phyloP scores from a whole-genome alignment of 2,888 invertebrate species.

The Chymomyza fuscimana region DNA sequence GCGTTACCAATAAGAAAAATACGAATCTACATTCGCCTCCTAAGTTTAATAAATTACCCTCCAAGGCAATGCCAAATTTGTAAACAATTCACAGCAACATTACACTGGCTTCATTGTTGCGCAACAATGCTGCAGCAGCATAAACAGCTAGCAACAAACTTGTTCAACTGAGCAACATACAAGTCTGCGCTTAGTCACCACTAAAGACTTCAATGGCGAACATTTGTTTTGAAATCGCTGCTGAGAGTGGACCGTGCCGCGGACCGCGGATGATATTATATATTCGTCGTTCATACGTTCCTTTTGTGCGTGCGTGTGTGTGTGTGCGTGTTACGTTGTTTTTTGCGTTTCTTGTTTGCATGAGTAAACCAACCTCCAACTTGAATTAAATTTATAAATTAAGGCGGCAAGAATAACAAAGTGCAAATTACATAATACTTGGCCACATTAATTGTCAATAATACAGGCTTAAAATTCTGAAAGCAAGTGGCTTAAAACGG shows the following conservation, averaged over 20 bases:
- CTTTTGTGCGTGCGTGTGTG: constrained; percentile 3
- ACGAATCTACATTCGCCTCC: too few relatives aligned
- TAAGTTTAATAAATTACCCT: too few relatives aligned
- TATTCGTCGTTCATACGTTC: not conserved
- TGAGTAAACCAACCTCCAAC: not conserved
- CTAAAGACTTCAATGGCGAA: constrained; percentile 62
- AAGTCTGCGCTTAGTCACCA: constrained; percentile 20
- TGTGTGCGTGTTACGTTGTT: not conserved
- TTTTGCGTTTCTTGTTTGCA: not conserved
- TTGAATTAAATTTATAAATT: not conserved
- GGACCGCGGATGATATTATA: not conserved
- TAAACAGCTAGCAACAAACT: not conserved
- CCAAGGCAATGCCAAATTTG: not conserved
- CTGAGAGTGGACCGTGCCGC: constrained; percentile 37
- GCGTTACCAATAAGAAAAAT: too few relatives aligned
- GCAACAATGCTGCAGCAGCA: constrained; percentile 2
- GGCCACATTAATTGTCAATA: not conserved
- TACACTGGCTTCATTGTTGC: not conserved
- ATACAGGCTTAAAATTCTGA: not conserved
- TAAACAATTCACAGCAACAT: not conserved
- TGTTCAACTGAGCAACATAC: constrained; percentile 31
- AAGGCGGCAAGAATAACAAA: not conserved
- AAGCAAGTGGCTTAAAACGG: not conserved
- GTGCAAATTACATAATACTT: not conserved
- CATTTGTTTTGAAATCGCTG: constrained; percentile 74